Percentiles rank a stretch among this genome's conserved stretches.
These are phyloP conservation scores for Hippoglossus stenolepis DNA, from an alignment of 2,113 vertebrate genomes.

Conservation along the genomic window DNA sequence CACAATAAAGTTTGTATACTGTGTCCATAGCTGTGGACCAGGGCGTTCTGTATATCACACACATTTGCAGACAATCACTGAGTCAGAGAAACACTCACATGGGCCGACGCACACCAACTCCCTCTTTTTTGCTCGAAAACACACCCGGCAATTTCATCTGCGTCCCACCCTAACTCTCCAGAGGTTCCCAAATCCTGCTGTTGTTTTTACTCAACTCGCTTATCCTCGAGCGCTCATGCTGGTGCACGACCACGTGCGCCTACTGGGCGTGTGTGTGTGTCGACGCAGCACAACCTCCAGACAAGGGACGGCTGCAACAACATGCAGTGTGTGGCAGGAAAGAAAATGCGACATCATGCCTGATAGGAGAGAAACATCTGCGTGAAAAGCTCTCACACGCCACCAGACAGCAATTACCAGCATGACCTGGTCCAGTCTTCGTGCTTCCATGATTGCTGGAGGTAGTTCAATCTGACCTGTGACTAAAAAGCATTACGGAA, in stretches of 20 bases:
- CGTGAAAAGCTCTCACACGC: conserved; percentile 23
- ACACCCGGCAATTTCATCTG: conserved; percentile 80
- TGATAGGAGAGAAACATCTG: background rate
- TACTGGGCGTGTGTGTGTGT: conserved; percentile 21
- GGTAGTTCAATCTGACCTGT: conserved; percentile 41
- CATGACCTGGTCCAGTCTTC: conserved; percentile 9
- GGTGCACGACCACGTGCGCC: conserved; percentile 31
- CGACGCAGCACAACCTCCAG: conserved; percentile 18
- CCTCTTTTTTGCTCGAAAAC: conserved; percentile 52
- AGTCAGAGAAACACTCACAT: conserved; percentile 38
- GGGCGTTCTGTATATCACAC: conserved; percentile 54
- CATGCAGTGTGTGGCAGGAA: conserved; percentile 32
- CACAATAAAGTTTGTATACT: conserved; percentile 41
- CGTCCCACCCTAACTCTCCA: conserved; percentile 80
- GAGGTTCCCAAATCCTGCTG: conserved; percentile 71
- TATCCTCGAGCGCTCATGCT: conserved; percentile 36
- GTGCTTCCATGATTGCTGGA: conserved; percentile 53
- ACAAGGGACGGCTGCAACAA: conserved; percentile 24
- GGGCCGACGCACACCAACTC: conserved; percentile 26
- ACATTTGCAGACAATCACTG: conserved; percentile 38
- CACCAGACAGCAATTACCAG: conserved; percentile 38
- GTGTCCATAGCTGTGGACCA: conserved; percentile 61
- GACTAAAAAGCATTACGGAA: conserved; percentile 51
- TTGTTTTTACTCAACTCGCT: conserved; percentile 80
- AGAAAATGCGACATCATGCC: conserved; percentile 47